phyloP scores from a whole-genome alignment of 2,797 vertebrate species.

The Esox masquinongy region DNA sequence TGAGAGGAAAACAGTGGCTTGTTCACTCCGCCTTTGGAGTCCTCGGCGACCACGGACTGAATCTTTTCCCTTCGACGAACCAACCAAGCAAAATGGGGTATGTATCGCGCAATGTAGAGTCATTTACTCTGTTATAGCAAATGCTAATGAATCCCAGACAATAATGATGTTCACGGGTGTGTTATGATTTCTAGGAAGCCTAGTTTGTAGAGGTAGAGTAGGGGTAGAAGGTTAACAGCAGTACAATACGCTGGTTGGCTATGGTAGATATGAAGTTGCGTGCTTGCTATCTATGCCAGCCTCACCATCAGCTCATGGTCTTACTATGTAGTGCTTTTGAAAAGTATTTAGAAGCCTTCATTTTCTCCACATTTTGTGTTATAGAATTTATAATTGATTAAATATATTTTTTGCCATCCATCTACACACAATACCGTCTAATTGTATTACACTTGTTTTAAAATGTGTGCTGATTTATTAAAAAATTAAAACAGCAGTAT shows the following conservation, averaged over 20 bases:
- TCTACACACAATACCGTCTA: no score
- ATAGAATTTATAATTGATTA: no score
- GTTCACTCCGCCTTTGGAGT: conserved; percentile 39
- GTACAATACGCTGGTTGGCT: background rate
- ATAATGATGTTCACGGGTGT: background rate
- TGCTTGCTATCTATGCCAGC: background rate
- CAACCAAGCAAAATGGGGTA: conserved; percentile 74
- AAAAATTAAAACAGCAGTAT: no score
- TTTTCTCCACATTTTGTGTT: no score
- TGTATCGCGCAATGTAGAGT: conserved; percentile 33
- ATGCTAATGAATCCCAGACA: background rate
- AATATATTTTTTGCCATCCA: no score
- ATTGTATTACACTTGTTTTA: no score
- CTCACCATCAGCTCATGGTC: background rate
- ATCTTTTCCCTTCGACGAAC: conserved; percentile 36
- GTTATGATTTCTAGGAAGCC: background rate
- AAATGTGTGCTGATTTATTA: no score
- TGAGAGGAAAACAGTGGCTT: conserved; percentile 28
- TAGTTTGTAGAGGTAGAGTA: background rate
- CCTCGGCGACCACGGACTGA: conserved; percentile 41
- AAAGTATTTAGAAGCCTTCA: background rate
- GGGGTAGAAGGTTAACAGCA: background rate
- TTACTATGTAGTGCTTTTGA: background rate
- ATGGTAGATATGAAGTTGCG: background rate
- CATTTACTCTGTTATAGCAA: background rate